Conservation (phyloP, 2,888 invertebrate genomes). For the Pollenia angustigena region DNA sequence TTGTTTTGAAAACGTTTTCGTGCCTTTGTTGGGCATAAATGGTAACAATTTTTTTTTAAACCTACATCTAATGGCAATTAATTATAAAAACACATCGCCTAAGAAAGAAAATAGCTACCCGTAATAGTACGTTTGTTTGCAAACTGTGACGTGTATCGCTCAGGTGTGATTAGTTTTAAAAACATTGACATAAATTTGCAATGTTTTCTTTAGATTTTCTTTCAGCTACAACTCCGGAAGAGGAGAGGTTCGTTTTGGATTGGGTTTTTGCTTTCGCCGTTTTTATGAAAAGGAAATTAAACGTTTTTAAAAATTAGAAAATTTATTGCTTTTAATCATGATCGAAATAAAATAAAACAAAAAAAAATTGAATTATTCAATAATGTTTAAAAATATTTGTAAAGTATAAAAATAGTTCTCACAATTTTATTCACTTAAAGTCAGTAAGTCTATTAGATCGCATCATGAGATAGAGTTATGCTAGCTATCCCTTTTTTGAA, state of each 20-base stretch:
- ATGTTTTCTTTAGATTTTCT: conserved; percentile 26
- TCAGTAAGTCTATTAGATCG: too few relatives aligned
- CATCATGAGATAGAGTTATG: too few relatives aligned
- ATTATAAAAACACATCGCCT: conserved; percentile 53
- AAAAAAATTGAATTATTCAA: background rate
- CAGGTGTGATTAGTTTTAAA: conserved; percentile 68
- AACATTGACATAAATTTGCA: conserved; percentile 70
- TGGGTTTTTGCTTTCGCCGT: background rate
- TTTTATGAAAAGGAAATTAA: conserved; percentile 62
- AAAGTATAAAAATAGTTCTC: too few relatives aligned
- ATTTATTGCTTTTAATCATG: conserved; percentile 52
- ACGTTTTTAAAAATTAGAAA: conserved; percentile 43
- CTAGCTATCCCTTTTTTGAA: too few relatives aligned
- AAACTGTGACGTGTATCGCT: conserved; percentile 63
- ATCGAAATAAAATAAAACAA: background rate
- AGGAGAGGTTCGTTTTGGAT: background rate
- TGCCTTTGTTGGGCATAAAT: conserved; percentile 72
- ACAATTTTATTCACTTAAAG: too few relatives aligned
- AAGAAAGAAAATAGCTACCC: background rate
- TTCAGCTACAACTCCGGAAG: background rate
- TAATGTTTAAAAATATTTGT: too few relatives aligned
- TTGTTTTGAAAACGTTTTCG: conserved; percentile 73
- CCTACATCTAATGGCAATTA: conserved; percentile 68
- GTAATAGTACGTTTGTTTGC: background rate
- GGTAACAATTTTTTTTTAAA: conserved; percentile 70